Evolutionary conservation across 2,888 invertebrate species (phyloP).

Genomic region (Diachrysia chrysitis): DNA sequence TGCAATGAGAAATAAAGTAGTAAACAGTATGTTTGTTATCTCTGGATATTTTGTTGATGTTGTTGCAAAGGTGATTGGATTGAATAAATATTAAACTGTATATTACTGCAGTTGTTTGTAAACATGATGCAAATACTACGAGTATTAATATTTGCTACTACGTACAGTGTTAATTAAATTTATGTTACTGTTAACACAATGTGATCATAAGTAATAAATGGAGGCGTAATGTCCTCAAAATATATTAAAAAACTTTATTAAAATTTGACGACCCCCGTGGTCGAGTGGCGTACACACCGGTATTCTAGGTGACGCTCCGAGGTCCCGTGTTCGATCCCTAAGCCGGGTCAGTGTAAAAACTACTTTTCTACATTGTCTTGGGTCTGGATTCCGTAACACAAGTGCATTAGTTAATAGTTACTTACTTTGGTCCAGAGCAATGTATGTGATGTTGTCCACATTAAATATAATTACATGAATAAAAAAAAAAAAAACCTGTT

Average conservation of each 20-base stretch:
- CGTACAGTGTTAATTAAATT: background rate
- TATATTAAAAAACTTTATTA: too few species aligned
- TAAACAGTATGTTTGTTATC: background rate
- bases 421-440: too few species aligned
- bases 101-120: conserved; percentile 10
- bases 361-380: too few species aligned
- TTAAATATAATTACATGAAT: background rate
- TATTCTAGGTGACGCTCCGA: too few species aligned
- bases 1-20: background rate
- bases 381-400: too few species aligned
- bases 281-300: too few species aligned
- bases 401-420: too few species aligned
- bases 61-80: background rate
- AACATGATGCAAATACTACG: background rate
- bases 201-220: background rate
- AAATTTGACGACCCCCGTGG: too few species aligned
- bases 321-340: too few species aligned
- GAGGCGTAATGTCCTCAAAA: background rate
- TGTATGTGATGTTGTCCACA: too few species aligned
- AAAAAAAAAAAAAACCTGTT: too few species aligned
- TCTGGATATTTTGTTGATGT: background rate
- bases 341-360: too few species aligned
- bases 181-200: background rate
- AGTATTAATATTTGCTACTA: conserved; percentile 3
- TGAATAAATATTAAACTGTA: conserved; percentile 6